These are phyloP conservation scores for Cheirogaleus major DNA, from an alignment of 2,797 vertebrate genomes.

Conservation along the genomic window DNA sequence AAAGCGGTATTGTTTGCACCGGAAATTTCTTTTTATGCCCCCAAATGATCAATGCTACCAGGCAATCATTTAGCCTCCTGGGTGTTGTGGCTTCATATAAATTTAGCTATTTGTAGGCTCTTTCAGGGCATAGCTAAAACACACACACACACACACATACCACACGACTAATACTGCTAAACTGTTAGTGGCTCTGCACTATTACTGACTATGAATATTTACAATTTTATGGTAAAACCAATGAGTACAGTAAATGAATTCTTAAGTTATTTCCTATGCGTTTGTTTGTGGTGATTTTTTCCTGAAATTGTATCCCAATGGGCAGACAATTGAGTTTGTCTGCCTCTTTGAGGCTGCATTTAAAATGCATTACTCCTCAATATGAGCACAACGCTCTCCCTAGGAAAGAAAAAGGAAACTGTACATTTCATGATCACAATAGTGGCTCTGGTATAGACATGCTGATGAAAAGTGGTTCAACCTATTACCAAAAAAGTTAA, in stretches of 20 bases:
- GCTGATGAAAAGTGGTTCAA: not conserved
- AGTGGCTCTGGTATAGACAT: not conserved
- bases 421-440: not conserved
- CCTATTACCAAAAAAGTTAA: slow-evolving; percentile 35
- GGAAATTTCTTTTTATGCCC: slow-evolving; percentile 71
- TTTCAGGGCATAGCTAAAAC: not conserved
- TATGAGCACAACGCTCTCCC: not conserved
- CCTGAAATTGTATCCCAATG: not conserved
- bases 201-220: slow-evolving; percentile 22
- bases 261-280: slow-evolving; percentile 6
- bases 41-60: slow-evolving; percentile 50
- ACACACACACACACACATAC: not conserved
- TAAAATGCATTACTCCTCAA: slow-evolving; percentile 62
- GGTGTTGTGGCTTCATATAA: slow-evolving; percentile 15
- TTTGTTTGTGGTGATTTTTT: slow-evolving; percentile 48
- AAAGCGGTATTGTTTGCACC: slow-evolving; percentile 45
- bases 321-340: slow-evolving; percentile 27
- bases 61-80: slow-evolving; percentile 39
- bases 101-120: slow-evolving; percentile 26
- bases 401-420: not conserved
- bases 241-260: slow-evolving; percentile 60
- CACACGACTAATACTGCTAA: not conserved
- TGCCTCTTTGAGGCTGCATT: slow-evolving; percentile 57
- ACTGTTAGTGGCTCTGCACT: slow-evolving; percentile 39
- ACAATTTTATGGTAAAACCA: slow-evolving; percentile 71